Conservation (phyloP, 2,888 invertebrate genomes). For the Cryptocephalus moraei region DNA sequence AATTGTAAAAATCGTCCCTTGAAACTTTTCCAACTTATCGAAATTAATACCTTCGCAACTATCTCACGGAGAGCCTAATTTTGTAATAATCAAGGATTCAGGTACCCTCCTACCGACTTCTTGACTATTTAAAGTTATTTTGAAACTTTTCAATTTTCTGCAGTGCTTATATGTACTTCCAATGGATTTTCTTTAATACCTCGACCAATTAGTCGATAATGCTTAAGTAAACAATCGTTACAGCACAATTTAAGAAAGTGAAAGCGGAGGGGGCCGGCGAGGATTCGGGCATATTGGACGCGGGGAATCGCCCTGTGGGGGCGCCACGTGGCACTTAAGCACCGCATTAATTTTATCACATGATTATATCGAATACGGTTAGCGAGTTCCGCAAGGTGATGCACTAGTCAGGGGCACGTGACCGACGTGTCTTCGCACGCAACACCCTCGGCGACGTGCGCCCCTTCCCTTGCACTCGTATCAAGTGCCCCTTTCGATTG, state of each 20-base stretch:
- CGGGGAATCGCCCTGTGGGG: not conserved
- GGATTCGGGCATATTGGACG: not conserved
- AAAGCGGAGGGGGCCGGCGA: not conserved
- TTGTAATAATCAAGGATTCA: too few relatives aligned
- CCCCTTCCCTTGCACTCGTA: too few relatives aligned
- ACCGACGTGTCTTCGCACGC: not conserved
- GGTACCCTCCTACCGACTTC: too few relatives aligned
- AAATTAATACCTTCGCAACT: too few relatives aligned
- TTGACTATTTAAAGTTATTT: too few relatives aligned
- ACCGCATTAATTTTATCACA: not conserved
- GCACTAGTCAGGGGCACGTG: not conserved
- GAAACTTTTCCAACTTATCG: too few relatives aligned
- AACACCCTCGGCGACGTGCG: too few relatives aligned
- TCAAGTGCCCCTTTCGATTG: too few relatives aligned
- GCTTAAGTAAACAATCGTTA: not conserved
- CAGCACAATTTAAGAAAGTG: not conserved
- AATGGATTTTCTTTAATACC: not conserved
- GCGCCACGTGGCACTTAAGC: not conserved
- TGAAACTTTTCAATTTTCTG: too few relatives aligned
- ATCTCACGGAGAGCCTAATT: too few relatives aligned
- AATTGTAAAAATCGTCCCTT: too few relatives aligned
- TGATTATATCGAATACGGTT: not conserved
- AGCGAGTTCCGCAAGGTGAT: not conserved
- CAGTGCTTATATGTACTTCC: too few relatives aligned
- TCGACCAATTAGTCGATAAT: not conserved